Evolutionary conservation across 2,888 invertebrate genomes (phyloP), one percentile per base, ranked within the genome.

Genomic region (Griposia aprilina): DNA sequence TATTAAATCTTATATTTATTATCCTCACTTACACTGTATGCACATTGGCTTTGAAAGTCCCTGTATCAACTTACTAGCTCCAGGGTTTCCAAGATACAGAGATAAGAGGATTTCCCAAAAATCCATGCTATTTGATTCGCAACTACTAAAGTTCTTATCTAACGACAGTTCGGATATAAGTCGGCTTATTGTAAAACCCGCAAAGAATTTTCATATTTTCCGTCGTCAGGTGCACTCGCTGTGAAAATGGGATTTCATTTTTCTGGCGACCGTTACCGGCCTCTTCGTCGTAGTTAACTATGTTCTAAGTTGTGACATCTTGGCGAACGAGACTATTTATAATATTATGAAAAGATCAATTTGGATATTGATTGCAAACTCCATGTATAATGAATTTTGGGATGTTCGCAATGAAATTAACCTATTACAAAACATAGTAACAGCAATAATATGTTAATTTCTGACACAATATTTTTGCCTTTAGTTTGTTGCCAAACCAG

Each of bases 101-200:
- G 83, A 87, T 90, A 90, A 90, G 89, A 89, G 88, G 87, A 87
- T 90, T 85, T 76, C n/a, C 76, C 36, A 74, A 89, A 91, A 90
- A 89, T 89, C 89, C 86, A 66, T 77, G 83, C 83, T 90, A 85
- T 91, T 90, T 86, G 89, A 93, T 90, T 91, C 88, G 86, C 84
- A 85, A 85, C 89, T 88, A 92, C 88, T 91, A 91, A 93, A 92
- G 85, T 92, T 86, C 90, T 90, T 92, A 92, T 90, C 90, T 90
- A 90, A 92, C 90, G 91, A 90, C 88, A 89, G 88, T 87, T 87
- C 85, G 89, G 90, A 89, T 91, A 87, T 92, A 92, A 93, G 92
- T 91, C 91, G 92, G 93, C 92, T 95, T 94, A 94, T 92, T 93
- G 90, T 92, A 91, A 92, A 91, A 90, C 90, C 91, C 87, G 89